Evolutionary conservation across 1,140 invertebrate genomes (phyloP), one percentile per base, ranked within the genome.

Genomic region (Meloidogyne exigua): DNA sequence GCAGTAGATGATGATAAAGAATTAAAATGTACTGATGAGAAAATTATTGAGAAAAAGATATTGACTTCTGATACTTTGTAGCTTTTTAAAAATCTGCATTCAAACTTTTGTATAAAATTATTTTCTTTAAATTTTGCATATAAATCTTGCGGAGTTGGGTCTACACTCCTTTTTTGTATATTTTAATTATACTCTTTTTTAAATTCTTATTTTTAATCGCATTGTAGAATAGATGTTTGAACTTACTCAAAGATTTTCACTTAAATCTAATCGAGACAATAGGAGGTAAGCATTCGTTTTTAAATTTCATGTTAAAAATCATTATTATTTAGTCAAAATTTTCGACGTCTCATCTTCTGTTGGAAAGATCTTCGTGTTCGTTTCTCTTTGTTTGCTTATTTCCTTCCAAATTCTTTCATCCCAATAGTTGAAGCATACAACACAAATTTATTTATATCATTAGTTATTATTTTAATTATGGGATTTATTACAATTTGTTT

Each of bases 371-470:
- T 21, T 13, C 75, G 75, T 9, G 36, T 76, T n/a, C 68, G 75
- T 10, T 18, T 23, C 13, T 26, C 75, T 10, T 15, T 75, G 15
- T n/a, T 76, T 13, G 74, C 44, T 23, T 76, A 72, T 36, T 44
- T 76, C 2, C 18, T 76, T 18, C 75, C 75, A 15, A 75, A 75
- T 39, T 75, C 28, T 28, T 75, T 63, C 3, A 75, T 75, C 39
- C 68, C 36, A 23, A 28, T 73, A 1, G 12, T 73, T 65, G 71
- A 73, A 13, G 23, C 21, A 21, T 65, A 73, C 18, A 28, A 36
- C 28, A 13, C 12, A 28, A 26, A 21, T 9, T 13, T 63, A 15
- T 25, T 36, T 15, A 62, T 65, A 25, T 65, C 57, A 15, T 26
- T 64, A 12, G 32, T 73, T 64, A 49, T 64, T 36, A 42, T 64